Base-by-base conservation (phyloP, 2,113 vertebrate species). In the Bubo blakistoni region DNA sequence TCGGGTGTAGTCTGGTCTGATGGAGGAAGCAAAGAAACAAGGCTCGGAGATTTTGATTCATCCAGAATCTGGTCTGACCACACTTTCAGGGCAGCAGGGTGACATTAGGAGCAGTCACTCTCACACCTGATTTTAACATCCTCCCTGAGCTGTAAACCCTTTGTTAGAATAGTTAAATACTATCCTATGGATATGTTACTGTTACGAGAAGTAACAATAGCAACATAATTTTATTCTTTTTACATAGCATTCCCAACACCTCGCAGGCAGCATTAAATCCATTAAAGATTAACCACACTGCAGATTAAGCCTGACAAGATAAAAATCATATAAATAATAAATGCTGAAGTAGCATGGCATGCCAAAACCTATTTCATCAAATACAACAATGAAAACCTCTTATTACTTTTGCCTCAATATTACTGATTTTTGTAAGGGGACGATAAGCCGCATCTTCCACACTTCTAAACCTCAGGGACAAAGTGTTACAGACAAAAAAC, bases 311-410 rank as follows among this genome's bases (percentile, higher is more conserved):
- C 73, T 88, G 86, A 83, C 32, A 93, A 72, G 69, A 92, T 80
- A 91, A 94, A 93, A 95, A 65, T 46, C 73, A 91, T 47, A 84
- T 52, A 91, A 96, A 93, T 88, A 92, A 91, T 76, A 92, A 81
- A 94, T 57, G 34, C 44, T 80, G 54, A 90, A 84, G 54, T 34
- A 52, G 19, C 26, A 79, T 51, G 81, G n/a, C 66, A 49, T 81
- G 83, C 40, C 57, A 86, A 93, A 96, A 69, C 20, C 20, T 55
- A 61, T 84, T 95, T 88, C 61, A 72, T 71, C 72, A 94, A 81
- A 90, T 15, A 44, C 0, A 0, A 16, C 1, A 2, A 52, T 15
- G 11, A 72, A 91, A 93, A 79, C 5, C 10, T n/a, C 52, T 66
- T 51, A 84, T 2, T 78, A 67, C 15, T 86, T 94, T 67, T 88